These are phyloP conservation scores for Mus caroli DNA, from an alignment of 2,797 vertebrate genomes.

Conservation along the genomic window DNA sequence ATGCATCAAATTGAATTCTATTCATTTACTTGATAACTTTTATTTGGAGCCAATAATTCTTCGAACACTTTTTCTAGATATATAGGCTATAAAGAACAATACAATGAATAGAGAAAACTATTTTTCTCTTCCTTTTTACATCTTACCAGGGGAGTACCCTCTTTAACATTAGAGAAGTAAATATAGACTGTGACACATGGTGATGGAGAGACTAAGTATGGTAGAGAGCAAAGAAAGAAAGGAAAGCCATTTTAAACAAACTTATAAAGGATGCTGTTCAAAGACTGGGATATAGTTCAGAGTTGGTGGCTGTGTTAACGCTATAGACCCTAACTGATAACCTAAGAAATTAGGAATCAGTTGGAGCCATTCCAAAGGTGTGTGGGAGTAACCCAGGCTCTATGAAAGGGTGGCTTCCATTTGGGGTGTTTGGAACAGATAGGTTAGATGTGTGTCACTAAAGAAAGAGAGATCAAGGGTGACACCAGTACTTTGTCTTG, in stretches of 20 bases:
- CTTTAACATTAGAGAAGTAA: not conserved
- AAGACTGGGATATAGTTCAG: not conserved
- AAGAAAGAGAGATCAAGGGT: not conserved
- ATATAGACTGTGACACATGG: not conserved
- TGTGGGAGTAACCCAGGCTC: not conserved
- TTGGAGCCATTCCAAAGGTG: not conserved
- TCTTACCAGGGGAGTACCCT: not conserved
- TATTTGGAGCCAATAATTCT: not conserved
- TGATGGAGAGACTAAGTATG: not conserved
- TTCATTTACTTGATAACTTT: not conserved
- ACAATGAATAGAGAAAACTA: not conserved
- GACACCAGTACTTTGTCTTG: not conserved
- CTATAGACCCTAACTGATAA: not conserved
- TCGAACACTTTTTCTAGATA: slow-evolving; percentile 24
- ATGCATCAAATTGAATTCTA: slow-evolving; percentile 39
- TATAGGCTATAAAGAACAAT: not conserved
- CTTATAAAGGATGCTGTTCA: no score
- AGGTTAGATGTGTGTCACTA: no score
- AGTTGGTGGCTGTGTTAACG: not conserved
- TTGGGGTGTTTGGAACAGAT: not conserved
- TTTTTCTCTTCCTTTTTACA: not conserved
- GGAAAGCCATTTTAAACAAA: not conserved
- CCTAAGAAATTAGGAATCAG: not conserved
- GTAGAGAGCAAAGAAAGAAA: no score
- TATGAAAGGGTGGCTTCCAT: not conserved